Conservation (phyloP, 2,888 invertebrate species). For the Allophyes oxyacanthae region DNA sequence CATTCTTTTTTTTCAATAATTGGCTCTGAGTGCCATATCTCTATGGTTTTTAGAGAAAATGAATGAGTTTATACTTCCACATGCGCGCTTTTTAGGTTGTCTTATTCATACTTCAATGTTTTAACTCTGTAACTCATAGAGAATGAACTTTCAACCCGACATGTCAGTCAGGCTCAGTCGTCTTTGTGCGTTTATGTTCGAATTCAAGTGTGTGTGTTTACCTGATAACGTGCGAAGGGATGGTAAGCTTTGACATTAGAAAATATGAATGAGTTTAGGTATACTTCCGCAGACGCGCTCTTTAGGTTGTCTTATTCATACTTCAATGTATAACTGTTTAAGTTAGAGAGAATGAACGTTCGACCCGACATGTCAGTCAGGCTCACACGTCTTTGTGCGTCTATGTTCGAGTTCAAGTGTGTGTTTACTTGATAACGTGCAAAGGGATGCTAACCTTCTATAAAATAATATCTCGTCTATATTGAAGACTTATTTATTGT, state of each 20-base stretch:
- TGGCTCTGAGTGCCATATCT: too few species aligned
- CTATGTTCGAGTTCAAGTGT: slow-evolving; percentile 58
- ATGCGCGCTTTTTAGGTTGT: neutral
- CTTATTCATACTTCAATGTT: slow-evolving; percentile 24
- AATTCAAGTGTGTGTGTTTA: slow-evolving; percentile 61
- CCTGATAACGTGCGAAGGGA: slow-evolving; percentile 66
- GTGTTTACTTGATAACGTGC: slow-evolving; percentile 67
- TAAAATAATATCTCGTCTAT: slow-evolving; percentile 9
- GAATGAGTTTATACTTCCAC: too few species aligned
- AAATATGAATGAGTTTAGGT: too few species aligned
- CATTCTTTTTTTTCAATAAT: too few species aligned
- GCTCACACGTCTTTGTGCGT: slow-evolving; percentile 57
- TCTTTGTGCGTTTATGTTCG: slow-evolving; percentile 61
- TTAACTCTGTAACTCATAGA: neutral
- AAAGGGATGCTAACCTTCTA: slow-evolving; percentile 42
- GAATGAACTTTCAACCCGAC: slow-evolving; percentile 59
- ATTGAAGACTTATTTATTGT: slow-evolving; percentile 13
- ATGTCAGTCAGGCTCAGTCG: slow-evolving; percentile 43
- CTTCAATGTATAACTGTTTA: slow-evolving; percentile 7
- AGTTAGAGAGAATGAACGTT: slow-evolving; percentile 44
- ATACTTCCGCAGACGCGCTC: neutral
- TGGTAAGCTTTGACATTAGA: slow-evolving; percentile 5
- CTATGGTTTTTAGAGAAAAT: too few species aligned
- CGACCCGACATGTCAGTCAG: slow-evolving; percentile 55
- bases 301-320: slow-evolving; percentile 15